Conservation (phyloP, 2,797 vertebrate genomes). For the Lepilemur septentrionalis region DNA sequence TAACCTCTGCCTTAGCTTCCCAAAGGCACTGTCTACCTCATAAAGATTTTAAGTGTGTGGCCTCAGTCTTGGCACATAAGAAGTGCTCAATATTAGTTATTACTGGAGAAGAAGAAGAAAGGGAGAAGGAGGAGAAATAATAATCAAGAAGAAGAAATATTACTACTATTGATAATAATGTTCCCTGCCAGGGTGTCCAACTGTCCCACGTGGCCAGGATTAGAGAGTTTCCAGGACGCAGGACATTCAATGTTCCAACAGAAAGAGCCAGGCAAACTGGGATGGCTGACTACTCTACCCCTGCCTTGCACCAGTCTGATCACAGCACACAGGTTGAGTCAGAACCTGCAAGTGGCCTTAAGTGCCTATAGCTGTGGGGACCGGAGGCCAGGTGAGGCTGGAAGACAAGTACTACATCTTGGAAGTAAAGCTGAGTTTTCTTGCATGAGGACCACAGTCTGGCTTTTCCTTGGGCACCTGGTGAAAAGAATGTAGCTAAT, state of each 20-base stretch:
- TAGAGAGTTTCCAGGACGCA: not conserved
- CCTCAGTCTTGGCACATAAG: not conserved
- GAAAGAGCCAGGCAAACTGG: not conserved
- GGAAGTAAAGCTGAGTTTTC: not conserved
- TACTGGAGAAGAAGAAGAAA: not conserved
- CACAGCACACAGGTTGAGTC: not conserved
- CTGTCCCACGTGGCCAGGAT: not conserved
- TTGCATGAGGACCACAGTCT: not conserved
- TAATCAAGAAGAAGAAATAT: not conserved
- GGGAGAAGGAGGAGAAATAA: not conserved
- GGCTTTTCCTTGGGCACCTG: slow-evolving; percentile 32
- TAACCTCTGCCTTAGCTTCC: not conserved
- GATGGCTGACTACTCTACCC: not conserved
- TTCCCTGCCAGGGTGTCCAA: not conserved
- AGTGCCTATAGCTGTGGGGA: not conserved
- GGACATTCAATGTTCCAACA: not conserved
- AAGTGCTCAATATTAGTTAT: not conserved
- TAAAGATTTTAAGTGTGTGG: not conserved
- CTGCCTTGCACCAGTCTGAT: not conserved
- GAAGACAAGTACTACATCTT: not conserved
- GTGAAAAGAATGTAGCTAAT: not conserved
- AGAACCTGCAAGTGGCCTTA: not conserved
- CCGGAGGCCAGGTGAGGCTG: not conserved
- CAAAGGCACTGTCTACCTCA: not conserved
- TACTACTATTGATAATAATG: not conserved